These are phyloP conservation scores for Tyto alba DNA, from an alignment of 2,113 vertebrate genomes.

Conservation along the genomic window DNA sequence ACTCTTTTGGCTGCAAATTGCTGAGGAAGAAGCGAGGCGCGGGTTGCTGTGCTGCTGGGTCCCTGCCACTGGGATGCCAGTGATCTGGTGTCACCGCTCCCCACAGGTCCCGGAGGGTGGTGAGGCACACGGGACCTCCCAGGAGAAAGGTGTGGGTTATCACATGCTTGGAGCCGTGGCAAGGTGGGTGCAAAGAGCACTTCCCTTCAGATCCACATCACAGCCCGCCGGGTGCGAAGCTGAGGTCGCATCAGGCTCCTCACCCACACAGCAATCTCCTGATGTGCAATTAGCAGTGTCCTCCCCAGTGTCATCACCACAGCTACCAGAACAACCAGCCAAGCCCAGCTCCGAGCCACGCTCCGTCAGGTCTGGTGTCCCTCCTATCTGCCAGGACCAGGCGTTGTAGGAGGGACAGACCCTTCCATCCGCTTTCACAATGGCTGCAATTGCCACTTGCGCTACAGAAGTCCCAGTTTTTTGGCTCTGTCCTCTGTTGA, in stretches of 20 bases:
- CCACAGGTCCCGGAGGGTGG: not conserved
- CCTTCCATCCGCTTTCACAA: not conserved
- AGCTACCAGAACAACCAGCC: not conserved
- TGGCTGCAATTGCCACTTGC: accelerated
- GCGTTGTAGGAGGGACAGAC: not conserved
- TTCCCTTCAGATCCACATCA: not conserved
- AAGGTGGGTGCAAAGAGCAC: not conserved
- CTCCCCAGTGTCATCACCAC: not conserved
- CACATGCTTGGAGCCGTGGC: not conserved
- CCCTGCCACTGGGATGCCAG: not conserved
- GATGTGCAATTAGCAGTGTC: not conserved
- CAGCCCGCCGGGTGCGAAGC: not conserved
- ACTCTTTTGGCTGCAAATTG: not conserved
- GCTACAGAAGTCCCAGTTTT: accelerated
- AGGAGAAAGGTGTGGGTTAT: not conserved
- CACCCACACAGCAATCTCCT: not conserved
- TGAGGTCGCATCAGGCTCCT: not conserved
- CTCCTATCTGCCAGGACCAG: not conserved
- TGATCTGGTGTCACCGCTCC: not conserved
- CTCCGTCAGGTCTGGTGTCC: not conserved
- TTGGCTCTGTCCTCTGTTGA: not conserved
- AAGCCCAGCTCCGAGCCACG: not conserved
- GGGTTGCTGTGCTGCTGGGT: not conserved
- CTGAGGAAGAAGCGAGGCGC: accelerated
- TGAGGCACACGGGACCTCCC: not conserved